Evolutionary conservation across 2,888 invertebrate genomes (phyloP).

Genomic region (Thymelicus acteon): DNA sequence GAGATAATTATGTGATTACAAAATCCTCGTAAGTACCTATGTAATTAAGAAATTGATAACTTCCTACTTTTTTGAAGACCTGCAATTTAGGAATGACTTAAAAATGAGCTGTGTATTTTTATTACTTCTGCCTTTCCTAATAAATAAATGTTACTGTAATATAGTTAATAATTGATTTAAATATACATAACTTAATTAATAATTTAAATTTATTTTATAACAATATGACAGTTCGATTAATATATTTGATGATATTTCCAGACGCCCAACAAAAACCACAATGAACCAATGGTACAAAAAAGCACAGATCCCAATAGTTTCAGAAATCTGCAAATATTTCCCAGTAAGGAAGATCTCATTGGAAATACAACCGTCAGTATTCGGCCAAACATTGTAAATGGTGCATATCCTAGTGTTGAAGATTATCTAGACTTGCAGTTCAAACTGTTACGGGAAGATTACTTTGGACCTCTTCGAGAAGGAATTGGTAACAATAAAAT

Average conservation of each 20-base stretch:
- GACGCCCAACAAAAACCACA: not conserved
- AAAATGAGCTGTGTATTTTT: too few species aligned
- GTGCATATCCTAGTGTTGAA: slow-evolving; percentile 86
- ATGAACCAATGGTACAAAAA: slow-evolving; percentile 13
- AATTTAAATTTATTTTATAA: too few species aligned
- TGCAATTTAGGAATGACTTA: too few species aligned
- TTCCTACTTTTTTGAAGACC: too few species aligned
- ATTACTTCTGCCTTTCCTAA: too few species aligned
- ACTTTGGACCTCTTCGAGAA: slow-evolving; percentile 88
- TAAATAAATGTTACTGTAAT: too few species aligned
- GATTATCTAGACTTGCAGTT: slow-evolving; percentile 93
- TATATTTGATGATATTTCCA: not conserved
- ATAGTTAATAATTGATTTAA: too few species aligned
- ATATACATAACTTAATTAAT: too few species aligned
- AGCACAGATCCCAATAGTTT: slow-evolving; percentile 54
- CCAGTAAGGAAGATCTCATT: slow-evolving; percentile 82
- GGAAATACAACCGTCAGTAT: slow-evolving; percentile 66
- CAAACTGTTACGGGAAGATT: slow-evolving; percentile 91
- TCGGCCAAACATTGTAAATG: slow-evolving; percentile 84
- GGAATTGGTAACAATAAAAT: slow-evolving; percentile 75
- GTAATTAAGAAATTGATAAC: too few species aligned
- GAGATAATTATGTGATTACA: slow-evolving; percentile 35
- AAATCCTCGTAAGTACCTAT: too few species aligned
- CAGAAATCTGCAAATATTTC: slow-evolving; percentile 69
- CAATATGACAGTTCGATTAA: too few species aligned